Conservation (phyloP, 2,797 vertebrate species). For the Decapterus maruadsi region DNA sequence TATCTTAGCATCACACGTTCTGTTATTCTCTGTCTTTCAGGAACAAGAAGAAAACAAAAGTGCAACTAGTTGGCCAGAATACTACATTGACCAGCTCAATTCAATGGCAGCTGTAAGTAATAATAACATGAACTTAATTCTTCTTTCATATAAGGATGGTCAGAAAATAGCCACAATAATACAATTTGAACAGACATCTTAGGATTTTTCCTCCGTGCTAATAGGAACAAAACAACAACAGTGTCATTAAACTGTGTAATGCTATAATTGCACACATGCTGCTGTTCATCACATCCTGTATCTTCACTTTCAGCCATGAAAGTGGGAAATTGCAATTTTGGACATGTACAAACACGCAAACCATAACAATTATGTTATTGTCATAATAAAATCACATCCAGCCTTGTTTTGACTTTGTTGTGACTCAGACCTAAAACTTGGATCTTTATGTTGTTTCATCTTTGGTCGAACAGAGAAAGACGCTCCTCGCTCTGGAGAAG, state of each 20-base stretch:
- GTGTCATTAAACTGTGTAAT: neutral
- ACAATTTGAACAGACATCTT: too few species aligned
- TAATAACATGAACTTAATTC: slow-evolving; percentile 16
- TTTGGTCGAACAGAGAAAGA: slow-evolving; percentile 89
- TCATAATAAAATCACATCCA: slow-evolving; percentile 22
- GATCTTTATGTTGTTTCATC: slow-evolving; percentile 26
- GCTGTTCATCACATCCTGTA: neutral
- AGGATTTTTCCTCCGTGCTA: too few species aligned
- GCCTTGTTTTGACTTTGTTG: neutral
- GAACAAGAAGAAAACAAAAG: slow-evolving; percentile 99
- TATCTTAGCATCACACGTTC: neutral
- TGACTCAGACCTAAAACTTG: neutral
- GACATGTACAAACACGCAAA: too few species aligned
- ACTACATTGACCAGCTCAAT: slow-evolving; percentile 98
- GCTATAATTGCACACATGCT: neutral
- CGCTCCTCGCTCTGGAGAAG: slow-evolving; percentile 94
- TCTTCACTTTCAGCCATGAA: neutral
- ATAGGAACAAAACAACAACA: neutral
- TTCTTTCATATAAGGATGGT: too few species aligned
- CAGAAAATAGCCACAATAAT: too few species aligned
- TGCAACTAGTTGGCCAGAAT: slow-evolving; percentile 99
- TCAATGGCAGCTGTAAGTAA: slow-evolving; percentile 99
- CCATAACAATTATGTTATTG: neutral
- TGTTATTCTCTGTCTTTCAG: slow-evolving; percentile 80
- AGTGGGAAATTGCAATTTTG: neutral